phyloP scores from a whole-genome alignment of 2,797 vertebrate genomes.

The Cirrhinus mrigala region DNA sequence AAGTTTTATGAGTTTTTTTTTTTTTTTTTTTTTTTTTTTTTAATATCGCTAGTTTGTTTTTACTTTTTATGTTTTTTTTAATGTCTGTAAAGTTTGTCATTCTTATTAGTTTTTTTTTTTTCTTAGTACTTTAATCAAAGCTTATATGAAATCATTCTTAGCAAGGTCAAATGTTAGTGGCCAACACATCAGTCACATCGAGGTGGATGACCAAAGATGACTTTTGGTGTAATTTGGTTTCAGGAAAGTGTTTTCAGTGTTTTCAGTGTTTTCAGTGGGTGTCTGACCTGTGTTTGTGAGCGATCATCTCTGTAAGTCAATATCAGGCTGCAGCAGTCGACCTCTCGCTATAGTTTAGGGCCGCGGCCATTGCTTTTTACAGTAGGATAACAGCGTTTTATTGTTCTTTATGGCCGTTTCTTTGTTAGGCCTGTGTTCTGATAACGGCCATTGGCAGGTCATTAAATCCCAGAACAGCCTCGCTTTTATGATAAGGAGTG shows the following conservation, averaged over 20 bases:
- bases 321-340: constrained; percentile 80
- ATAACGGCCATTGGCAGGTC: constrained; percentile 79
- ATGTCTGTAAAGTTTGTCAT: background rate
- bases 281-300: constrained; percentile 78
- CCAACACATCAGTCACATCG: background rate
- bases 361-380: constrained; percentile 80
- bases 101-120: too few species aligned
- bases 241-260: constrained; percentile 72
- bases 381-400: constrained; percentile 82
- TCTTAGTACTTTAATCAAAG: background rate
- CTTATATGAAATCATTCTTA: background rate
- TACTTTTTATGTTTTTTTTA: background rate
- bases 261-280: constrained; percentile 76
- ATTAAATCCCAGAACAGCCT: constrained; percentile 78
- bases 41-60: too few species aligned
- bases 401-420: constrained; percentile 77
- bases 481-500: constrained; percentile 78
- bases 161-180: background rate
- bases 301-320: constrained; percentile 79
- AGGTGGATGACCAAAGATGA: background rate
- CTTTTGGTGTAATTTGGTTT: constrained; percentile 3
- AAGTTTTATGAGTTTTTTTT: too few species aligned
- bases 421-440: constrained; percentile 80
- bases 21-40: too few species aligned
- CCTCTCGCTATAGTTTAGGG: constrained; percentile 76